phyloP scores from a whole-genome alignment of 2,113 vertebrate genomes.

The Phaethornis superciliosus region DNA sequence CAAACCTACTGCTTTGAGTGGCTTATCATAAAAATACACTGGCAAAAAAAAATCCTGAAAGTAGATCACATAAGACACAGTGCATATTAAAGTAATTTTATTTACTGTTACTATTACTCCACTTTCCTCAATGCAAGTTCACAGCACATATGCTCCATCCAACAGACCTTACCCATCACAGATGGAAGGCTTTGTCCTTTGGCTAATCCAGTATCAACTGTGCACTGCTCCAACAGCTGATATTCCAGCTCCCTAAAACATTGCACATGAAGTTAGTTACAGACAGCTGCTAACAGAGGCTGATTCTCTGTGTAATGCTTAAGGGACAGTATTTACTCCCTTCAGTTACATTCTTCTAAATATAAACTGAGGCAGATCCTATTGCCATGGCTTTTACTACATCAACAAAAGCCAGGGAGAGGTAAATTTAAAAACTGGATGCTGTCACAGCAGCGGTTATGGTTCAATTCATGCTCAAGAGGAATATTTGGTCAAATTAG shows the following conservation, averaged over 20 bases:
- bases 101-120: background rate
- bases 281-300: background rate
- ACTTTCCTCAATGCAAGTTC: background rate
- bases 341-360: background rate
- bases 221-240: constrained; percentile 90
- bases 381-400: background rate
- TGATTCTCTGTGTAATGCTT: background rate
- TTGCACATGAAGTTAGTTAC: background rate
- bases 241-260: constrained; percentile 87
- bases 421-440: background rate
- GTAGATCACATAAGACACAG: accelerated
- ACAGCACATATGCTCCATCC: background rate
- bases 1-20: background rate
- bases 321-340: background rate
- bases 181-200: constrained; percentile 89
- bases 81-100: background rate
- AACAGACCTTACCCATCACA: constrained; percentile 83
- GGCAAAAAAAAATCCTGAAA: background rate
- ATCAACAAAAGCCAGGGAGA: background rate
- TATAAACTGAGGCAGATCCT: background rate
- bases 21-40: background rate
- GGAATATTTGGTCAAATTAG: background rate
- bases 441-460: background rate
- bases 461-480: background rate
- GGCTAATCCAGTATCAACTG: constrained; percentile 86